These are phyloP conservation scores for Linnaemya vulpina DNA, from an alignment of 2,888 invertebrate genomes.

Conservation along the genomic window DNA sequence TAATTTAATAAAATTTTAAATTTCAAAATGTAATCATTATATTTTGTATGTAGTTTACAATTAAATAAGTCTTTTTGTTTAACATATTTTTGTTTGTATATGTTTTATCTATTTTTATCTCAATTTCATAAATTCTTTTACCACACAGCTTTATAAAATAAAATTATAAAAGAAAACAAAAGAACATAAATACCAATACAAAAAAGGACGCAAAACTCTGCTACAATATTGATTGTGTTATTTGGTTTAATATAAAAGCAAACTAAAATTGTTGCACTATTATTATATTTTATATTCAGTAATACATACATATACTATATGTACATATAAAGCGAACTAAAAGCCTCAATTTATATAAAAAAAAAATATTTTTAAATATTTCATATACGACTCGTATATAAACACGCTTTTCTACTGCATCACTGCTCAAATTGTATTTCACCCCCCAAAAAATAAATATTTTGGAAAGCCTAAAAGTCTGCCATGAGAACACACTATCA, in stretches of 20 bases:
- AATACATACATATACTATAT: neutral
- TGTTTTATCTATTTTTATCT: constrained; percentile 52
- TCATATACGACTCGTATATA: constrained; percentile 14
- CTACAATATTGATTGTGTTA: constrained; percentile 18
- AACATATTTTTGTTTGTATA: constrained; percentile 15
- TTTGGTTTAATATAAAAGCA: constrained; percentile 23
- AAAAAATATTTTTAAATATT: constrained; percentile 31
- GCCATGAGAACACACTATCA: constrained; percentile 45
- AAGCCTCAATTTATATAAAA: neutral
- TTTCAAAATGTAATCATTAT: neutral
- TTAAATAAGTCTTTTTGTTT: neutral
- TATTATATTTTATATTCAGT: constrained; percentile 27
- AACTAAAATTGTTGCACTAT: constrained; percentile 36
- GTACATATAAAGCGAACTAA: neutral
- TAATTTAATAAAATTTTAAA: no score
- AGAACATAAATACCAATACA: constrained; percentile 30
- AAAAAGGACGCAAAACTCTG: constrained; percentile 54
- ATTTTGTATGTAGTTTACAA: neutral
- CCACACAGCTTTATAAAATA: constrained; percentile 72
- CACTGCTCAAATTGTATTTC: constrained; percentile 40
- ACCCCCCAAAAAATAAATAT: neutral
- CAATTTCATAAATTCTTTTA: constrained; percentile 73
- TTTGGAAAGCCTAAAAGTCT: constrained; percentile 55
- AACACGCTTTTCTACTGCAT: constrained; percentile 33
- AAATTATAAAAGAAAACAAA: constrained; percentile 32